Evolutionary conservation across 2,113 vertebrate genomes (phyloP).

Genomic region (Noctilio leporinus): DNA sequence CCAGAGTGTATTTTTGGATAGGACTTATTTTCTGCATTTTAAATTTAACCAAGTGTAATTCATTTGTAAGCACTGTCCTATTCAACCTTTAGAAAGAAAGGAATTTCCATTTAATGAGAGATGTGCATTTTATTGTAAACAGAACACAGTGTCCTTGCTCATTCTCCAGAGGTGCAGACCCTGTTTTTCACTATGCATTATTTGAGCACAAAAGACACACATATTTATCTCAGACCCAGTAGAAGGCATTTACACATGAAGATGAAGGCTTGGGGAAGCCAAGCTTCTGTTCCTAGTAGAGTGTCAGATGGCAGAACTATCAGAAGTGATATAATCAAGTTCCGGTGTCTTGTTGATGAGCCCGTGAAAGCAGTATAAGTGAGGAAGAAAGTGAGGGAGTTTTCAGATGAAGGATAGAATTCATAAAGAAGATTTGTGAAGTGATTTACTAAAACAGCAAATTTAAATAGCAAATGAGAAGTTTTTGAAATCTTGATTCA

Average conservation of each 20-base stretch:
- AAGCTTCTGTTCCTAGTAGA: not conserved
- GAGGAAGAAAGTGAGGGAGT: not conserved
- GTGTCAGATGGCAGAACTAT: not conserved
- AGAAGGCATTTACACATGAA: not conserved
- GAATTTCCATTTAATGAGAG: not conserved
- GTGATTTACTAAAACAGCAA: not conserved
- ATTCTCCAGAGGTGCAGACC: not conserved
- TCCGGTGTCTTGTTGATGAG: not conserved
- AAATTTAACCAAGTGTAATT: conserved; percentile 37
- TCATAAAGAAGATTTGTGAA: not conserved
- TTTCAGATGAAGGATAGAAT: not conserved
- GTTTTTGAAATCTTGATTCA: not conserved
- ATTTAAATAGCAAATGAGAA: not conserved
- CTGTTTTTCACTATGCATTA: not conserved
- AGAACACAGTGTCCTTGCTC: not conserved
- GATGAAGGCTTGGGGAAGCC: not conserved
- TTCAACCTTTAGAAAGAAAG: conserved; percentile 11
- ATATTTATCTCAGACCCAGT: not conserved
- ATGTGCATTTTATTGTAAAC: conserved; percentile 7
- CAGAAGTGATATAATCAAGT: not conserved
- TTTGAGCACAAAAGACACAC: not conserved
- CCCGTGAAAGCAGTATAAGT: not conserved
- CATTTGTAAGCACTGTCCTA: not conserved
- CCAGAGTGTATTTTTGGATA: conserved; percentile 4
- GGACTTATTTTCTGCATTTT: not conserved